These are phyloP conservation scores for Dexiosoma caninum DNA, from an alignment of 2,888 invertebrate species.

Conservation along the genomic window DNA sequence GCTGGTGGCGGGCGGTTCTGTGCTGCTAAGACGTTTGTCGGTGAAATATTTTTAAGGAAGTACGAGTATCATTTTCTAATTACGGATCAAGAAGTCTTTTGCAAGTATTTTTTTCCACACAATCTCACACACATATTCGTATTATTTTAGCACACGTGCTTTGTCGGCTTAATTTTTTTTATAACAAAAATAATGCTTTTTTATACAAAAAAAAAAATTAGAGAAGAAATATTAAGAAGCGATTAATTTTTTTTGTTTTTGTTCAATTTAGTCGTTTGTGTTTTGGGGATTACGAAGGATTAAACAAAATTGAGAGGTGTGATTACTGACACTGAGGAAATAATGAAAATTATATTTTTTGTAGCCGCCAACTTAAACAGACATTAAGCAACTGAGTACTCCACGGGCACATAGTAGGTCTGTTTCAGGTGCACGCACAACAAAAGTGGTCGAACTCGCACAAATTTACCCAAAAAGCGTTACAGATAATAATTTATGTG, in stretches of 20 bases:
- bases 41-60: constrained; percentile 30
- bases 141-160: constrained; percentile 44
- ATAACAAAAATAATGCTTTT: too few relatives aligned
- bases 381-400: background rate
- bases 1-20: constrained; percentile 31
- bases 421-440: too few relatives aligned
- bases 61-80: constrained; percentile 50
- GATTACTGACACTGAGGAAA: background rate
- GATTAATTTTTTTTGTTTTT: constrained; percentile 20
- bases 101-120: constrained; percentile 27
- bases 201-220: background rate
- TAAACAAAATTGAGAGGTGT: constrained; percentile 3
- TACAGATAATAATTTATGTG: too few relatives aligned
- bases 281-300: background rate
- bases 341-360: background rate
- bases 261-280: constrained; percentile 29
- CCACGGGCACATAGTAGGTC: too few relatives aligned
- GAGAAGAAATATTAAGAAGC: too few relatives aligned
- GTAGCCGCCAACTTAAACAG: background rate
- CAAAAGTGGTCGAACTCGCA: too few relatives aligned
- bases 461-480: too few relatives aligned
- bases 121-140: background rate
- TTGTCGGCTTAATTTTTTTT: constrained; percentile 41
- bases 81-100: constrained; percentile 47
- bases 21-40: constrained; percentile 29